phyloP scores from a whole-genome alignment of 2,888 invertebrate species.

The Diabrotica balteata region DNA sequence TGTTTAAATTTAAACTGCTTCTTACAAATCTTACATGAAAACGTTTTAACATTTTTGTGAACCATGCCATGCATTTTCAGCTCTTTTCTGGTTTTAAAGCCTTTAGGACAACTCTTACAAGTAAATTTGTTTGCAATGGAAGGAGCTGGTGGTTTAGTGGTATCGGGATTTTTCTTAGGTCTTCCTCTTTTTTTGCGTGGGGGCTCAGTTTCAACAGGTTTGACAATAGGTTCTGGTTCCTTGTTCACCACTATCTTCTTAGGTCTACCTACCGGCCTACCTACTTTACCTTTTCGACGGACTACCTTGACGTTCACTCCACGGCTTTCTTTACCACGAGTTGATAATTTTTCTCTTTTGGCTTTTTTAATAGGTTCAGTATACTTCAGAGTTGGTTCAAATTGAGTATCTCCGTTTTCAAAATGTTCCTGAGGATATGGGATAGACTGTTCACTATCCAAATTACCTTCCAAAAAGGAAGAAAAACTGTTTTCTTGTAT shows the following conservation, averaged over 20 bases:
- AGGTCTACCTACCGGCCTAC: not conserved
- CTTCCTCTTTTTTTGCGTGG: slow-evolving; percentile 11
- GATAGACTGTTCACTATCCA: slow-evolving; percentile 9
- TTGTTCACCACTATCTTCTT: too few relatives aligned
- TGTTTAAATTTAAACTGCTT: slow-evolving; percentile 45
- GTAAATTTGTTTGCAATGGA: slow-evolving; percentile 6
- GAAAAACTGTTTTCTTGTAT: not conserved
- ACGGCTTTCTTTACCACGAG: not conserved
- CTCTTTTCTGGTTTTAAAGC: slow-evolving; percentile 43
- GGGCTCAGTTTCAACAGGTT: too few relatives aligned
- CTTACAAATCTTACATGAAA: slow-evolving; percentile 38
- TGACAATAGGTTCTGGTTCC: too few relatives aligned
- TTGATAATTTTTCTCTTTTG: slow-evolving; percentile 16
- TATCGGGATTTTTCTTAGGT: slow-evolving; percentile 17
- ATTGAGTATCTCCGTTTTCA: not conserved
- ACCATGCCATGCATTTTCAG: slow-evolving; percentile 37
- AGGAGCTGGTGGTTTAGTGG: not conserved
- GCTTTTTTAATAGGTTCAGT: slow-evolving; percentile 23
- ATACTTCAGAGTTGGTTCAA: slow-evolving; percentile 22
- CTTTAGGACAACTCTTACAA: slow-evolving; percentile 40
- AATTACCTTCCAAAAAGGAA: slow-evolving; percentile 21
- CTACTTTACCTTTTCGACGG: not conserved
- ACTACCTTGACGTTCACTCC: not conserved
- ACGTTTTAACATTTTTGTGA: slow-evolving; percentile 39
- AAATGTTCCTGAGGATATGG: not conserved